phyloP scores from a whole-genome alignment of 2,113 vertebrate genomes.

The Triplophysa tibetana region DNA sequence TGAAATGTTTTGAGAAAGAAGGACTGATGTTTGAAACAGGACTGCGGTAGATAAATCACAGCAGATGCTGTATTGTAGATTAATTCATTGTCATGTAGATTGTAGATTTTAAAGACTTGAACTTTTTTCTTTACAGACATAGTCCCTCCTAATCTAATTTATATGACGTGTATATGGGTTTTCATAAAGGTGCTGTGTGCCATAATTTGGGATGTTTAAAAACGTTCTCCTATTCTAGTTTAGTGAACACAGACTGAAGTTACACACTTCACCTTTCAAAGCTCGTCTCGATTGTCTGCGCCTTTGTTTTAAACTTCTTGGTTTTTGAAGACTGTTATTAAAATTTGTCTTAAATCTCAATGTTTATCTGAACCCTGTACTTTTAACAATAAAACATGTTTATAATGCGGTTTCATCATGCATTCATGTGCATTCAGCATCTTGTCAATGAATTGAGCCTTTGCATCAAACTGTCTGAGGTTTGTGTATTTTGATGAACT shows the following conservation, averaged over 20 bases:
- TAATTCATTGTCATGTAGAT: slow-evolving; percentile 62
- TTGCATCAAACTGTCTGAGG: slow-evolving; percentile 71
- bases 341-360: slow-evolving; percentile 18
- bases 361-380: not conserved
- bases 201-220: not conserved
- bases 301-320: slow-evolving; percentile 36
- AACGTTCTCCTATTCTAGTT: not conserved
- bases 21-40: slow-evolving; percentile 45
- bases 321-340: slow-evolving; percentile 35
- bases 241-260: not conserved
- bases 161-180: slow-evolving; percentile 19
- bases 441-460: not conserved
- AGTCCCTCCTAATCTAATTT: not conserved
- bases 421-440: not conserved
- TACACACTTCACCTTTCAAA: not conserved
- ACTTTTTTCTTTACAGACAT: slow-evolving; percentile 23
- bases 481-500: slow-evolving; percentile 73
- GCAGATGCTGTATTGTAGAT: slow-evolving; percentile 53
- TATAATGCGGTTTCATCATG: not conserved
- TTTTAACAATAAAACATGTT: slow-evolving; percentile 9
- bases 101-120: slow-evolving; percentile 53
- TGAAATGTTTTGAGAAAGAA: not conserved
- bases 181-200: slow-evolving; percentile 44
- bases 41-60: slow-evolving; percentile 68
- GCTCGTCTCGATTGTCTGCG: not conserved